Percentiles rank a stretch among this genome's conserved stretches.
Conservation (phyloP, 2,888 invertebrate genomes). For the Andrena hattorfiana region DNA sequence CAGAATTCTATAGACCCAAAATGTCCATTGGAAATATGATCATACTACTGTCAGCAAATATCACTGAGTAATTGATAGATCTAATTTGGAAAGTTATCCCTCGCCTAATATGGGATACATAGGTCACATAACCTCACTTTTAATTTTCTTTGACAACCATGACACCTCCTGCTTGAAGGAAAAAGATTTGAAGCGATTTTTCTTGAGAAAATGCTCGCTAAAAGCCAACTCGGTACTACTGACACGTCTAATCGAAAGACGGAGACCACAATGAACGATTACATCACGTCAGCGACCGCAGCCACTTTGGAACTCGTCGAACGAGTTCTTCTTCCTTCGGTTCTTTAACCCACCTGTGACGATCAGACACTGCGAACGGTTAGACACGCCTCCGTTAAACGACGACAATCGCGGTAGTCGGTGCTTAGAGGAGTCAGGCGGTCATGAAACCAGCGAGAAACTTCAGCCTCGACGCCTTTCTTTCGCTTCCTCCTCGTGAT, state of each 20-base stretch:
- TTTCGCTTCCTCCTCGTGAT: neutral
- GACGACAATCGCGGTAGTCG: slow-evolving; percentile 62
- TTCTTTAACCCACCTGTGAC: slow-evolving; percentile 71
- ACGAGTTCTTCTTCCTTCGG: slow-evolving; percentile 71
- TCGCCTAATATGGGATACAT: too few relatives aligned
- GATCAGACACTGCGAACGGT: slow-evolving; percentile 51
- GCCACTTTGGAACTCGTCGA: slow-evolving; percentile 73
- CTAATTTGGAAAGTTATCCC: too few relatives aligned
- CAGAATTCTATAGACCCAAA: too few relatives aligned
- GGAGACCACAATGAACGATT: slow-evolving; percentile 67
- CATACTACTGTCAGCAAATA: too few relatives aligned
- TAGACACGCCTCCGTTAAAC: slow-evolving; percentile 65
- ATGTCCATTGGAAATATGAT: too few relatives aligned
- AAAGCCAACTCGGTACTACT: neutral
- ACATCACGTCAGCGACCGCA: slow-evolving; percentile 71
- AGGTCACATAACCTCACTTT: neutral
- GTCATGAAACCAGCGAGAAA: slow-evolving; percentile 18
- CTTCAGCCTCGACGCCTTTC: slow-evolving; percentile 28
- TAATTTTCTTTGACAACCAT: neutral
- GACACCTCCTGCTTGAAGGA: neutral
- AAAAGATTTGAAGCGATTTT: neutral
- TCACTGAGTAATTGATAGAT: too few relatives aligned
- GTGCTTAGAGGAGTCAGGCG: slow-evolving; percentile 42
- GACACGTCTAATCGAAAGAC: slow-evolving; percentile 59
- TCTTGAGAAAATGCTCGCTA: slow-evolving; percentile 8